A percentile compares a stretch with the other conserved stretches of the same genome.
These are phyloP conservation scores for Sceloporus undulatus DNA, from an alignment of 2,113 vertebrate species.

Conservation along the genomic window DNA sequence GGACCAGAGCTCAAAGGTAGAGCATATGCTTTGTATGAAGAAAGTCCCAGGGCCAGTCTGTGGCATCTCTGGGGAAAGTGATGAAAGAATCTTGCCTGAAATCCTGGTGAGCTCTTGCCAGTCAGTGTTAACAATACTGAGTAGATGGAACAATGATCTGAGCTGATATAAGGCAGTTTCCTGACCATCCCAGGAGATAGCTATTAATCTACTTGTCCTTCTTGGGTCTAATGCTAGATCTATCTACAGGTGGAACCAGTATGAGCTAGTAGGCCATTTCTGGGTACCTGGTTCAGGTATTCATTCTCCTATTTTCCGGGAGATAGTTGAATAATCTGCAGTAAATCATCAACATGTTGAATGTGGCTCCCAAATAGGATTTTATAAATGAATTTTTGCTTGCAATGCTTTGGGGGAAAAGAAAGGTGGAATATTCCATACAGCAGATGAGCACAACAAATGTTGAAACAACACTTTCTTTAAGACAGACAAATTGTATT, in stretches of 20 bases:
- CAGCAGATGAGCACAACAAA: conserved; percentile 32
- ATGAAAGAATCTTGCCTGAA: not conserved
- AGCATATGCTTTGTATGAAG: not conserved
- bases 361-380: conserved; percentile 20
- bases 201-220: not conserved
- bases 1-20: too few relatives aligned
- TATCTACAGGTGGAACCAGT: not conserved
- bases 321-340: accelerated
- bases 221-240: not conserved
- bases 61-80: not conserved
- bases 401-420: conserved; percentile 10
- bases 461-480: conserved; percentile 43
- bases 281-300: accelerated
- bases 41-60: not conserved
- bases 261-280: not conserved
- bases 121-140: not conserved
- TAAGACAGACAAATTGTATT: conserved; percentile 10
- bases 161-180: not conserved
- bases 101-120: not conserved
- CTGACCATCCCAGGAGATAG: not conserved
- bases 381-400: conserved; percentile 14
- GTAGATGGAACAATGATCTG: not conserved
- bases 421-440: conserved; percentile 19
- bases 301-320: not conserved
- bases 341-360: not conserved